Conservation (phyloP, 2,888 invertebrate species). For the Polymixis lichenea region DNA sequence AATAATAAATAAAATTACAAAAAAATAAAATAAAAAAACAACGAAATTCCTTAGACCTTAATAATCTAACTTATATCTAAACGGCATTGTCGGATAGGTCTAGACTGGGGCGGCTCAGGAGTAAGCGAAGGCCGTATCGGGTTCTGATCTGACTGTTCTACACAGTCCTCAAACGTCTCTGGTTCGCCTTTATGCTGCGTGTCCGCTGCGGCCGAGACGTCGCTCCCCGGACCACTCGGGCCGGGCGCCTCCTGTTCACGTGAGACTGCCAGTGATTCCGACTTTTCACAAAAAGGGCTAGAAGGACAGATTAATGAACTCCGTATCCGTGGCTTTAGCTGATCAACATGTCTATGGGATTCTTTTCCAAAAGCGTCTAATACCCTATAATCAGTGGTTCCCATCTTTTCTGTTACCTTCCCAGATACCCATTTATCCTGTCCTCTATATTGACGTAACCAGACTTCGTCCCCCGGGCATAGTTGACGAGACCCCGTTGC, state of each 20-base stretch:
- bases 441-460: background rate
- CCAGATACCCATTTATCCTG: background rate
- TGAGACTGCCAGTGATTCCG: background rate
- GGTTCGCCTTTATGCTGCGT: background rate
- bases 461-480: background rate
- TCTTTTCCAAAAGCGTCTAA: background rate
- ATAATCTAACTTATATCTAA: too few relatives aligned
- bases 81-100: background rate
- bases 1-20: too few relatives aligned
- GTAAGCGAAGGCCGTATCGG: background rate
- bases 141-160: background rate
- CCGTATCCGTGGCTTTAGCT: background rate
- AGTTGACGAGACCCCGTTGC: conserved; percentile 1
- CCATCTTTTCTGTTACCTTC: background rate
- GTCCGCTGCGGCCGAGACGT: background rate
- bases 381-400: background rate
- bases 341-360: background rate
- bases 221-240: background rate
- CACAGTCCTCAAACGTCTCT: background rate
- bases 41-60: too few relatives aligned
- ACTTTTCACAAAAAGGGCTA: background rate
- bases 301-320: conserved; percentile 3
- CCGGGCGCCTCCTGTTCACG: background rate
- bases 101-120: background rate
- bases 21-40: too few relatives aligned